phyloP scores from a whole-genome alignment of 2,113 vertebrate species.

The Pseudorectes ferrugineus region DNA sequence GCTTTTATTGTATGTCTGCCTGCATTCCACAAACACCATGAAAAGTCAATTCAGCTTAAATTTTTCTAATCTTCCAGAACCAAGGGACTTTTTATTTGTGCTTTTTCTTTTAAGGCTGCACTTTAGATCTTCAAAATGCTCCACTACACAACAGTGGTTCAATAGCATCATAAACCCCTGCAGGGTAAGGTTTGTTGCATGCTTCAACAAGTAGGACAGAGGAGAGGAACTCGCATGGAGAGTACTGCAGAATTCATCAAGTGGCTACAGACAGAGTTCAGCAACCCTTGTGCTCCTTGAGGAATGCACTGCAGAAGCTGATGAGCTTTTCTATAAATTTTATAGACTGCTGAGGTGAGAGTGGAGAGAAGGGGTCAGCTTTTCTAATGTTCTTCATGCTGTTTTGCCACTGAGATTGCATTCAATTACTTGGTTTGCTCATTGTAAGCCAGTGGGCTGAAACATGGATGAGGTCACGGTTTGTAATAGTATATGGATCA shows the following conservation, averaged over 20 bases:
- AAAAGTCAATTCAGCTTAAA: background rate
- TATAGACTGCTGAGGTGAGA: background rate
- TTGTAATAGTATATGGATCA: background rate
- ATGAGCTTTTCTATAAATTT: slow-evolving; percentile 7
- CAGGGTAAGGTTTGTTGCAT: background rate
- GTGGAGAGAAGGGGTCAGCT: background rate
- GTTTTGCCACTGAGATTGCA: background rate
- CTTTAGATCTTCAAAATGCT: background rate
- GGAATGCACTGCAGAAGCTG: background rate
- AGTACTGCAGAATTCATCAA: background rate
- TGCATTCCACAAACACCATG: background rate
- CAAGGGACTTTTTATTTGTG: background rate
- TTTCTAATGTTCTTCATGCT: slow-evolving; percentile 21
- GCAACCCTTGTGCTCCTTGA: background rate
- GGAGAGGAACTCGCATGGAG: background rate
- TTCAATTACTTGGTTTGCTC: slow-evolving; percentile 2
- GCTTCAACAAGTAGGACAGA: background rate
- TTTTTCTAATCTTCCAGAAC: background rate
- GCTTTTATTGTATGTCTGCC: background rate
- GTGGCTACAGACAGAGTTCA: background rate
- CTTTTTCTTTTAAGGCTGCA: background rate
- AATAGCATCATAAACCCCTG: background rate
- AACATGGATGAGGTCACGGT: background rate
- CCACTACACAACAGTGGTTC: background rate
- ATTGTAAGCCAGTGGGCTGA: slow-evolving; percentile 7